These are phyloP conservation scores for Leucophenga maculata DNA, from an alignment of 2,888 invertebrate species.

Conservation along the genomic window DNA sequence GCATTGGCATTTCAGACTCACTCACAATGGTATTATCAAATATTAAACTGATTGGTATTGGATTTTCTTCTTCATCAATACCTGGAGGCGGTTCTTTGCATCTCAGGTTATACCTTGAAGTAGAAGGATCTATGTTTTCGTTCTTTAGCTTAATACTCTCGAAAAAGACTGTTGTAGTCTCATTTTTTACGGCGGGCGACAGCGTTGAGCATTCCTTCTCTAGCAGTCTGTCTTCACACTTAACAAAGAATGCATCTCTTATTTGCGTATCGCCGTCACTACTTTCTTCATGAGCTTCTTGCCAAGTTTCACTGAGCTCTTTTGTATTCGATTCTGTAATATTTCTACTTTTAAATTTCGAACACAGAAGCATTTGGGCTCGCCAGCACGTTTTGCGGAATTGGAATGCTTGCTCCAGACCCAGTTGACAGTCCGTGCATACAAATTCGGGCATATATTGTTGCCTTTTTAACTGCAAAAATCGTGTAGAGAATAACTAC, in stretches of 20 bases:
- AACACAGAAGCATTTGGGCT: background rate
- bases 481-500: background rate
- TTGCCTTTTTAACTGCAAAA: background rate
- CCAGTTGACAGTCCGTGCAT: background rate
- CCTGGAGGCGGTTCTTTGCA: background rate
- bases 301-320: no score
- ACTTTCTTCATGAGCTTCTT: no score
- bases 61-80: constrained; percentile 1
- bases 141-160: no score
- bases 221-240: no score
- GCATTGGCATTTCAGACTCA: background rate
- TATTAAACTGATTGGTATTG: background rate
- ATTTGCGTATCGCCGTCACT: no score
- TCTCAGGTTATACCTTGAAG: background rate
- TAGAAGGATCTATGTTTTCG: no score
- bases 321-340: background rate
- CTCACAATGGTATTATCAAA: background rate
- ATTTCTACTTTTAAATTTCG: background rate
- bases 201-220: no score
- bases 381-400: background rate
- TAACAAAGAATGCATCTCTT: no score
- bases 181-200: no score
- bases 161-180: no score
- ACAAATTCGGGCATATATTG: constrained; percentile 10
- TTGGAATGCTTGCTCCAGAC: constrained; percentile 8